Conservation (phyloP, 2,888 invertebrate genomes). For the Cheilosia urbana region DNA sequence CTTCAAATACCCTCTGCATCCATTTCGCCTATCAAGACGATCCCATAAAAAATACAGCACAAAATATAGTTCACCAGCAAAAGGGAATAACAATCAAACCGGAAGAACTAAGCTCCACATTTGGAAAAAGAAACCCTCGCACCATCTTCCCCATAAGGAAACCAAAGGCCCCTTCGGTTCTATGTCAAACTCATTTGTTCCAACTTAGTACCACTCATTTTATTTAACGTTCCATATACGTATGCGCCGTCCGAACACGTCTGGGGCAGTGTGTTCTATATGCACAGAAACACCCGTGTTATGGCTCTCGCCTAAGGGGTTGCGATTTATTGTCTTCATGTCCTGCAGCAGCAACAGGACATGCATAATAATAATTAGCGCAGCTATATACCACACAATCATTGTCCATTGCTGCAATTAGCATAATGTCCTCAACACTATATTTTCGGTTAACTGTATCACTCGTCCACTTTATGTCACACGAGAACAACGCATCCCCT, state of each 20-base stretch:
- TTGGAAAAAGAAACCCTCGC: neutral
- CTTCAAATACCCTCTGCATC: too few species aligned
- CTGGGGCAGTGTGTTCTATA: slow-evolving; percentile 32
- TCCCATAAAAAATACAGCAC: too few species aligned
- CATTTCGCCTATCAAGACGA: too few species aligned
- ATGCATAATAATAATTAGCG: slow-evolving; percentile 69
- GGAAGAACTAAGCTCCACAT: slow-evolving; percentile 17
- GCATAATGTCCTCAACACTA: slow-evolving; percentile 61
- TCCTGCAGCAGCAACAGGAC: slow-evolving; percentile 71
- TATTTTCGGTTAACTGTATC: slow-evolving; percentile 40
- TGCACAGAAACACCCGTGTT: slow-evolving; percentile 19
- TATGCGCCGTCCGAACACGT: slow-evolving; percentile 8
- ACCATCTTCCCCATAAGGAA: slow-evolving; percentile 13
- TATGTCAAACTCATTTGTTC: slow-evolving; percentile 30
- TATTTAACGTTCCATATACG: slow-evolving; percentile 29
- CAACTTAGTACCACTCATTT: slow-evolving; percentile 4
- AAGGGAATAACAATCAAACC: slow-evolving; percentile 11
- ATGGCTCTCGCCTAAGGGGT: slow-evolving; percentile 37
- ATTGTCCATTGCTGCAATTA: slow-evolving; percentile 62
- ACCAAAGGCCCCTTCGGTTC: slow-evolving; percentile 5
- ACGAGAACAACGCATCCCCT: slow-evolving; percentile 58
- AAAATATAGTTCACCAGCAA: too few species aligned
- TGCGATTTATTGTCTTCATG: slow-evolving; percentile 63
- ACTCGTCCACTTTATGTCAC: slow-evolving; percentile 52
- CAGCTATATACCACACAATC: slow-evolving; percentile 55